Conservation (phyloP, 2,797 vertebrate genomes). For the Tarsius wallacei region DNA sequence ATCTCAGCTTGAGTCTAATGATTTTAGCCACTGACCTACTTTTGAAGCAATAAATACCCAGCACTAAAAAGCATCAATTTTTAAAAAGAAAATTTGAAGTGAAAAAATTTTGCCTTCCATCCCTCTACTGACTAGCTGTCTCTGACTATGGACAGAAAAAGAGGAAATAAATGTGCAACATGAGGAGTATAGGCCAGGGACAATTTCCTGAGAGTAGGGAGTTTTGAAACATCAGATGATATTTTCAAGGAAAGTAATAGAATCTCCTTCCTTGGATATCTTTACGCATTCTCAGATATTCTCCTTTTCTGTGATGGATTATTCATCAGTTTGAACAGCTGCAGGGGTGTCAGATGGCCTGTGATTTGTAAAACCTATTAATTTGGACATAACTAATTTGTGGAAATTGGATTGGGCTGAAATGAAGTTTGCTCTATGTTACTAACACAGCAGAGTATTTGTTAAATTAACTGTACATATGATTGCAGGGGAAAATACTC, state of each 20-base stretch:
- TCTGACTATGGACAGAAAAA: background rate
- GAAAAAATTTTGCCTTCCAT: background rate
- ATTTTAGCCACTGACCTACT: background rate
- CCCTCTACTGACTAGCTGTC: background rate
- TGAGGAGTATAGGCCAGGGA: background rate
- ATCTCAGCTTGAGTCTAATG: background rate
- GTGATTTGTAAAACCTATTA: background rate
- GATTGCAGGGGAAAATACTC: background rate
- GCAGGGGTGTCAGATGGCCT: background rate
- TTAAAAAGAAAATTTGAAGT: background rate
- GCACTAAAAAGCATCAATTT: background rate
- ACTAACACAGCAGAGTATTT: background rate
- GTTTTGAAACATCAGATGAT: background rate
- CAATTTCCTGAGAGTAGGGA: background rate
- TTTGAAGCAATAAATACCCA: background rate
- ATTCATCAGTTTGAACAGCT: background rate
- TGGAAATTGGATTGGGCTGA: background rate
- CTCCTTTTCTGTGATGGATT: background rate
- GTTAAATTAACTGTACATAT: background rate
- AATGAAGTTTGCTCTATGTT: conserved; percentile 9
- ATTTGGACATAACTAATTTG: background rate
- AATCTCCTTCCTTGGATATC: background rate
- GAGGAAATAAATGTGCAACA: background rate
- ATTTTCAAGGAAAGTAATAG: background rate
- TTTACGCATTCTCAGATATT: background rate